A percentile compares a stretch with the other conserved stretches of the same genome.
Evolutionary conservation across 2,113 vertebrate genomes (phyloP).

Genomic region (Uropsilus gracilis): DNA sequence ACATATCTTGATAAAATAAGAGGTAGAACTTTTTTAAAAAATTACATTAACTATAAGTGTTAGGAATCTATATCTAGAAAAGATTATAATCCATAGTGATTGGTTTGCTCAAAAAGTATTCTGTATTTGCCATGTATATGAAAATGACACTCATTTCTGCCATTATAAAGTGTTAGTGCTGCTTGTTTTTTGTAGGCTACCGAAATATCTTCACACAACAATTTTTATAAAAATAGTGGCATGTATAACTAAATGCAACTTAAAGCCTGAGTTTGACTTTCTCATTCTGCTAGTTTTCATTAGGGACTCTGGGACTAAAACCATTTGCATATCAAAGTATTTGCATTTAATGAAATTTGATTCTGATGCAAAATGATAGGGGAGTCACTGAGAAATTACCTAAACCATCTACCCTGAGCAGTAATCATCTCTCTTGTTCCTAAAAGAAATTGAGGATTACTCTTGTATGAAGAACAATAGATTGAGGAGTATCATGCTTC

Average conservation of each 20-base stretch:
- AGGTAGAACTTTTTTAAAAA: neutral
- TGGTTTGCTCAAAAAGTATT: neutral
- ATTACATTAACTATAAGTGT: neutral
- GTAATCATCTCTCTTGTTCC: neutral
- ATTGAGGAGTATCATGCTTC: neutral
- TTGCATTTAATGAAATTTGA: neutral
- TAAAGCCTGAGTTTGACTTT: neutral
- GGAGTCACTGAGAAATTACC: neutral
- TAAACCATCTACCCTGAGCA: neutral
- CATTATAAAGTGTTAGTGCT: neutral
- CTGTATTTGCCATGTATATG: neutral
- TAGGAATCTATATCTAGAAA: too few relatives aligned
- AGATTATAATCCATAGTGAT: conserved; percentile 61
- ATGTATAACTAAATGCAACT: neutral
- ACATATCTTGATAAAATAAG: conserved; percentile 73
- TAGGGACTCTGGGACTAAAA: neutral
- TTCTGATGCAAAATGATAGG: neutral
- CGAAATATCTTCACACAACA: neutral
- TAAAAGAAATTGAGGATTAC: neutral
- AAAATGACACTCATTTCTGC: conserved; percentile 26
- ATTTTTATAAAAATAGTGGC: neutral
- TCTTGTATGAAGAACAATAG: neutral
- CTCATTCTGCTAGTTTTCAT: neutral
- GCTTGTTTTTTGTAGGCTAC: neutral
- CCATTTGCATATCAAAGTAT: neutral